Evolutionary conservation across 1,140 invertebrate species (phyloP).

Genomic region (Ruditapes philippinarum): DNA sequence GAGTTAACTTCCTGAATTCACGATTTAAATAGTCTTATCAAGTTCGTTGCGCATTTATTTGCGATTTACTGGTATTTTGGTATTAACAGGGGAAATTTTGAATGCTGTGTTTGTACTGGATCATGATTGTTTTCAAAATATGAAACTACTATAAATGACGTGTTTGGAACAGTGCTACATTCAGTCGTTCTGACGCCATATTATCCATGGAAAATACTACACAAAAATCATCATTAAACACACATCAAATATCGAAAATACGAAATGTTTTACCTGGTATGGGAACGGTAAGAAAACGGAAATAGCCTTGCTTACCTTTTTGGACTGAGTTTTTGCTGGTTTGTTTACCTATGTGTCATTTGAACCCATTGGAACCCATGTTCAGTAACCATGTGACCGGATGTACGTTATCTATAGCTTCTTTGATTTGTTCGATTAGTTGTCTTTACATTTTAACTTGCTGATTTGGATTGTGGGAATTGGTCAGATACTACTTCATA

Average conservation of each 20-base stretch:
- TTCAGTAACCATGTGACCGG: slow-evolving; percentile 73
- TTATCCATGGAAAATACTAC: slow-evolving; percentile 83
- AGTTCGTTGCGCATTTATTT: too few relatives aligned
- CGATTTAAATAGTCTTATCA: too few relatives aligned
- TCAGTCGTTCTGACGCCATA: slow-evolving; percentile 80
- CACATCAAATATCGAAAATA: slow-evolving; percentile 83
- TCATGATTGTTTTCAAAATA: slow-evolving; percentile 87
- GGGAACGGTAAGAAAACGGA: slow-evolving; percentile 52
- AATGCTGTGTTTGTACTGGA: slow-evolving; percentile 86
- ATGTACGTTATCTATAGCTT: slow-evolving; percentile 77
- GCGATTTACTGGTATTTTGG: slow-evolving; percentile 78
- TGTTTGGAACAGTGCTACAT: slow-evolving; percentile 79
- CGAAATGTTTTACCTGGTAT: slow-evolving; percentile 82
- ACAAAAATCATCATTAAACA: slow-evolving; percentile 83
- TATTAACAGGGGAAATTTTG: slow-evolving; percentile 84
- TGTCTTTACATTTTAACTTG: slow-evolving; percentile 74
- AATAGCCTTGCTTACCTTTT: slow-evolving; percentile 73
- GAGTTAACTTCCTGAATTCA: too few relatives aligned
- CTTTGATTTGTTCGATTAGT: slow-evolving; percentile 75
- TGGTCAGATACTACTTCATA: slow-evolving; percentile 85
- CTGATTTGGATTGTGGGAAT: slow-evolving; percentile 66
- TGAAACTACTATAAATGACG: slow-evolving; percentile 78
- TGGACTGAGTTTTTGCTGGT: slow-evolving; percentile 82
- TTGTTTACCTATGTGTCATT: slow-evolving; percentile 79
- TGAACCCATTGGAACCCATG: slow-evolving; percentile 74